Percentiles rank a stretch among this genome's conserved stretches.
These are phyloP conservation scores for Agraylea sexmaculata DNA, from an alignment of 1,140 invertebrate species.

Conservation along the genomic window DNA sequence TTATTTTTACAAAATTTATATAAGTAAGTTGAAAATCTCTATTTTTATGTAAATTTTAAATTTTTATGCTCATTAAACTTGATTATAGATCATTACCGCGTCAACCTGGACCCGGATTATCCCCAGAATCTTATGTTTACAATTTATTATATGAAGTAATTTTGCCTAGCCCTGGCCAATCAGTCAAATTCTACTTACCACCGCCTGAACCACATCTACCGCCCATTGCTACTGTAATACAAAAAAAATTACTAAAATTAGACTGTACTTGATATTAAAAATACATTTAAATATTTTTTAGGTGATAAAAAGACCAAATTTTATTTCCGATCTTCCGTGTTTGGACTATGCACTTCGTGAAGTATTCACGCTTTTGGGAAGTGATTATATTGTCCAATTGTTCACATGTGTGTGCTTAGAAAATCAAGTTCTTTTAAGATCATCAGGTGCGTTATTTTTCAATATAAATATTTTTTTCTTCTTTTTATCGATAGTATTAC, in stretches of 20 bases:
- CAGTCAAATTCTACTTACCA: slow-evolving; percentile 70
- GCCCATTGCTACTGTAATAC: slow-evolving; percentile 47
- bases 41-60: not conserved
- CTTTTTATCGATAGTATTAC: too few species aligned
- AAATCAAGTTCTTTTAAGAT: slow-evolving; percentile 91
- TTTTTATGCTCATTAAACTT: not conserved
- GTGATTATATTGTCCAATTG: slow-evolving; percentile 85
- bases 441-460: slow-evolving; percentile 60
- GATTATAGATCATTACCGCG: slow-evolving; percentile 56
- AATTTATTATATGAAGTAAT: slow-evolving; percentile 92
- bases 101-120: slow-evolving; percentile 56
- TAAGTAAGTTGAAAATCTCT: slow-evolving; percentile 44
- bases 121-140: slow-evolving; percentile 88
- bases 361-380: slow-evolving; percentile 75
- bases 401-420: slow-evolving; percentile 93
- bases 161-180: slow-evolving; percentile 75
- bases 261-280: not conserved
- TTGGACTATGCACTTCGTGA: slow-evolving; percentile 87
- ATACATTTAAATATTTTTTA: slow-evolving; percentile 22
- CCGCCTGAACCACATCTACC: slow-evolving; percentile 58
- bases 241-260: not conserved
- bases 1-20: slow-evolving; percentile 80
- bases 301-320: slow-evolving; percentile 59
- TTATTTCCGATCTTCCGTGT: slow-evolving; percentile 73
- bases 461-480: too few species aligned